Percentiles rank a stretch among this genome's conserved stretches.
These are phyloP conservation scores for Eudasyphora cyanicolor DNA, from an alignment of 2,888 invertebrate genomes.

Conservation along the genomic window DNA sequence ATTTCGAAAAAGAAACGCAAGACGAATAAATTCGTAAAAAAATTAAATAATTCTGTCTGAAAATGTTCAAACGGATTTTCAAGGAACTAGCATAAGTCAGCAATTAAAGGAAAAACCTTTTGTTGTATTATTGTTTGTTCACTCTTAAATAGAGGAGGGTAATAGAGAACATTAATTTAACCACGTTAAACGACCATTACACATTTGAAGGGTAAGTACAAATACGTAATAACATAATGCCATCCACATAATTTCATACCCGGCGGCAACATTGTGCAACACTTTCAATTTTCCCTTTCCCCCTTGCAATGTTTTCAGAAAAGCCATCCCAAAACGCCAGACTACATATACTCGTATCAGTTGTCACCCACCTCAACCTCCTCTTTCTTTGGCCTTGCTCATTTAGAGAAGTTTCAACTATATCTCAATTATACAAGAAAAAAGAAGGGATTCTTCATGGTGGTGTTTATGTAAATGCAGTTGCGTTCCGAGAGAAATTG, in stretches of 20 bases:
- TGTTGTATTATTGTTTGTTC: no score
- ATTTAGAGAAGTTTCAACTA: not conserved
- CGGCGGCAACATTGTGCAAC: constrained; percentile 47
- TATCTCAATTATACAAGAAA: not conserved
- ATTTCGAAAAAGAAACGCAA: no score
- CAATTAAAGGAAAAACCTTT: no score
- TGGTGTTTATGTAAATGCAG: not conserved
- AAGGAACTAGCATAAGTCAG: no score
- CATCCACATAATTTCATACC: constrained; percentile 46
- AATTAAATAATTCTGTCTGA: no score
- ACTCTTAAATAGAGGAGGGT: no score
- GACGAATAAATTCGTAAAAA: no score
- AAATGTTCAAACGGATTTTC: no score
- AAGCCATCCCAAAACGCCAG: not conserved
- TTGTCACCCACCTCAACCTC: not conserved
- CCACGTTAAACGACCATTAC: no score
- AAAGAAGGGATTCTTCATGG: not conserved
- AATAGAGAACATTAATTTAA: no score
- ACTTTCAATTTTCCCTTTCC: constrained; percentile 29
- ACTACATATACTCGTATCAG: no score
- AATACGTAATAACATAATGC: not conserved
- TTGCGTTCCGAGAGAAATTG: not conserved
- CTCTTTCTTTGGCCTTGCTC: not conserved
- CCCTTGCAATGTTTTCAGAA: not conserved
- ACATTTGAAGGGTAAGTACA: not conserved